Base-by-base conservation (phyloP, 2,797 vertebrate genomes). In the Botia almorhae region DNA sequence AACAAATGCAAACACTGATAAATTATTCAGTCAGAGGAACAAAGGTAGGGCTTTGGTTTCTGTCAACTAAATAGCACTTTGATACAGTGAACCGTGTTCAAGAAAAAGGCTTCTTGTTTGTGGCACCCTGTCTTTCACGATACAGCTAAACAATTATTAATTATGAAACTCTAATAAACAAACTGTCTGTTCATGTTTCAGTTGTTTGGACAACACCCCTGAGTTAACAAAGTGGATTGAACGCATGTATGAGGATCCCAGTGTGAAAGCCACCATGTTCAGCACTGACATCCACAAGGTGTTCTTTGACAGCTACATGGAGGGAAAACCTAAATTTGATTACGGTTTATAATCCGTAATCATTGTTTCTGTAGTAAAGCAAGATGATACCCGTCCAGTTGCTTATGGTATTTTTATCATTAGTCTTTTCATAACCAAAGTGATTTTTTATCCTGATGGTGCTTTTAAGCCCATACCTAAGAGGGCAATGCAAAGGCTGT, bases 241-340 rank as follows among this genome's bases (percentile, higher is more conserved):
- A 12, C 74, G 4, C 81, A 98, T 99, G 96, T 85, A 85, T 19
- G 85, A 94, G 82, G 96, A 99, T 82, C 90, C 94, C 2, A 78
- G 93, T 10, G 94, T 98, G 71, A 94, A 95, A 85, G 92, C 92
- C 60, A 90, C 87, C 7, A 85, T 91, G 81, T 88, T 83, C 81
- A 93, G 93, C 21, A 2, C 63, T n/a, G 91, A 94, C 2, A 82
- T 21, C 8, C 87, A 69, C 85, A 92, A 91, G 79, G 93, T 80
- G 76, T 98, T 91, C 85, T 88, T 92, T 53, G 88, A 94, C 79
- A 88, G 91, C 1, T 96, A 91, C 64, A 0, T 85, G 5, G 91
- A 93, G 58, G 95, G 96, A 76, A 95, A 91, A 29, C 92, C 89
- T 0, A 85, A 96, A 33, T 97, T 90, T 80, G 96, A 98, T 89